Conservation (phyloP, 2,888 invertebrate species). For the Leptinotarsa haldemani region DNA sequence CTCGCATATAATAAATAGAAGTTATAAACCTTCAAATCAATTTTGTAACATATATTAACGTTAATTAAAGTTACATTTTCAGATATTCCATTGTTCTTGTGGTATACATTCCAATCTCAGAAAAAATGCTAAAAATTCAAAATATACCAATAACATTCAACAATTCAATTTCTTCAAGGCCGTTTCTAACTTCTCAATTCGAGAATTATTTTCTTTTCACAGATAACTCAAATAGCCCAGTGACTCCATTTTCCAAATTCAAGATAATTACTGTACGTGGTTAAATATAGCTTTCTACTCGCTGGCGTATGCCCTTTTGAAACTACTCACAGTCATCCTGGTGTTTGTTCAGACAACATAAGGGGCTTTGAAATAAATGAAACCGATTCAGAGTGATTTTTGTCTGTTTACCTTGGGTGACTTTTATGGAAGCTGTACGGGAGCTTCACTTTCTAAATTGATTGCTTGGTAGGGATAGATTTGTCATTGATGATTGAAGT, state of each 20-base stretch:
- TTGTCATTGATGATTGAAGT: conserved; percentile 6
- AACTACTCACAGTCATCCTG: conserved; percentile 14
- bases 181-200: no score
- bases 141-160: no score
- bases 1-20: no score
- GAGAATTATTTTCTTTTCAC: neutral
- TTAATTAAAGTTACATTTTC: no score
- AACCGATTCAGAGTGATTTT: conserved; percentile 17
- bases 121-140: no score
- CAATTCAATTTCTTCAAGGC: conserved; percentile 18
- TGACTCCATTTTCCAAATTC: neutral
- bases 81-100: no score
- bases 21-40: no score
- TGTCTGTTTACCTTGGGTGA: conserved; percentile 24
- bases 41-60: no score
- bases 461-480: neutral
- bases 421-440: neutral
- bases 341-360: conserved; percentile 27
- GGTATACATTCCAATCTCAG: no score
- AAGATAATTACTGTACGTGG: neutral
- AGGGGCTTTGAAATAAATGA: conserved; percentile 23
- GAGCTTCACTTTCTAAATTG: conserved; percentile 21
- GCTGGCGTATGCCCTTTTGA: conserved; percentile 4
- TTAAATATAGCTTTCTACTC: conserved; percentile 24
- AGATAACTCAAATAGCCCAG: neutral